Conservation (phyloP, 1,140 invertebrate genomes). For the Lamellibrachia luymesi region DNA sequence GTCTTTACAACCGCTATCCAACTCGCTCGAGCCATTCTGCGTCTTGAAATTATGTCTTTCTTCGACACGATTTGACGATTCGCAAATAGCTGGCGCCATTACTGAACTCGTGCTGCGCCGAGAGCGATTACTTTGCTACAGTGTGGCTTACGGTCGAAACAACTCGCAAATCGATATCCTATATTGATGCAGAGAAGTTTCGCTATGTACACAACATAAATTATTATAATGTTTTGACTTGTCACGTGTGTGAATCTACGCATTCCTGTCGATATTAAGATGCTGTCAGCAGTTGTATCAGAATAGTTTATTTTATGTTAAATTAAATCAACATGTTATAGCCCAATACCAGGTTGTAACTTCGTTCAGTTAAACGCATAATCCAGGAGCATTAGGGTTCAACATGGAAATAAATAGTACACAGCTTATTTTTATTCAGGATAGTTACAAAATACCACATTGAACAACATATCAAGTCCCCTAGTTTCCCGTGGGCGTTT, state of each 20-base stretch:
- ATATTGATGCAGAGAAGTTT: not conserved
- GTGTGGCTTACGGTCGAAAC: not conserved
- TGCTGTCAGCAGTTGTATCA: too few relatives aligned
- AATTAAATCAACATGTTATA: too few relatives aligned
- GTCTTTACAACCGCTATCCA: not conserved
- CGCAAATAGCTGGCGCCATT: not conserved
- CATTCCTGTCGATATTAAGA: not conserved
- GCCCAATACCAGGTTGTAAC: too few relatives aligned
- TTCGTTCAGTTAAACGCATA: too few relatives aligned
- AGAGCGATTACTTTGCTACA: not conserved
- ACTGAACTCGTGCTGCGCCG: not conserved
- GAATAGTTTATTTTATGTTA: too few relatives aligned
- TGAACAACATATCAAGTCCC: too few relatives aligned
- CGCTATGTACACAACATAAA: not conserved
- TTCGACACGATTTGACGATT: not conserved
- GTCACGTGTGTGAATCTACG: not conserved
- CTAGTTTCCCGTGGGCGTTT: too few relatives aligned
- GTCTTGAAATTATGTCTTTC: not conserved
- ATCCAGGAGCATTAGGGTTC: too few relatives aligned
- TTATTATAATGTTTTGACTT: not conserved
- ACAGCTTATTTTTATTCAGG: too few relatives aligned
- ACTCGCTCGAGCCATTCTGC: not conserved
- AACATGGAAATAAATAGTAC: too few relatives aligned
- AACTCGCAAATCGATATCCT: not conserved
- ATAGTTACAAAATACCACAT: too few relatives aligned